Evolutionary conservation across 1,140 invertebrate species (phyloP), one percentile per base, ranked within the genome.

Genomic region (Hylaeus anthracinus): DNA sequence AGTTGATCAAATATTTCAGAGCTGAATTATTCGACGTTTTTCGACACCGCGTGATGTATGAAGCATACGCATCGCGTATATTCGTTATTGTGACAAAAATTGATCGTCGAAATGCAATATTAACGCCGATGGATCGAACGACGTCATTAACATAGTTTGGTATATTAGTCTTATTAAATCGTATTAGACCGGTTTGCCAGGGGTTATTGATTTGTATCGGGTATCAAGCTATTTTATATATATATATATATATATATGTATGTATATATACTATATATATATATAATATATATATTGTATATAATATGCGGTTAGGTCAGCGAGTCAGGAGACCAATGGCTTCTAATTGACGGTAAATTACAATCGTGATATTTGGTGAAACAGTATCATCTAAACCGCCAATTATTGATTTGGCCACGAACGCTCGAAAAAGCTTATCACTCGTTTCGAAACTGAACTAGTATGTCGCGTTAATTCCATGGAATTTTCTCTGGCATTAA

Each of bases 341-440:
- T 63, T 43, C 79, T 80, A 80, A 75, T 80, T 80, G 72, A 60
- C 14, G 26, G 63, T 58, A 51, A 66, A 80, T 80, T 80, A 80
- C 63, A 41, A 48, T 51, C n/a, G 14, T 14, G 43, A 66, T 64
- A 79, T 72, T 64, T 72, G 51, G 60, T 41, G 0, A 4, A 1
- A 53, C 26, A 1, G 8, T 45, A 39, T 12, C 61, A 5, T 0
- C 10, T n/a, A 43, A 56, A 39, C 15, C 15, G 10, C 4, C 26
- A 26, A 41, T 37, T 15, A 75, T 55, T 55, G 39, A 61, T 45
- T 53, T 12, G 51, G 26, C 43, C 37, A 1, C 15, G 45, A 41
- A 10, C 0, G n/a, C 41, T 67, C 1, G 3, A 26, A 63, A 63
- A 51, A 26, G 12, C 2, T 5, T 9, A 51, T 43, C 39, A 26